A percentile compares a stretch with the other conserved stretches of the same genome.
Conservation (phyloP, 1,140 invertebrate species). For the Drepana arcuata region DNA sequence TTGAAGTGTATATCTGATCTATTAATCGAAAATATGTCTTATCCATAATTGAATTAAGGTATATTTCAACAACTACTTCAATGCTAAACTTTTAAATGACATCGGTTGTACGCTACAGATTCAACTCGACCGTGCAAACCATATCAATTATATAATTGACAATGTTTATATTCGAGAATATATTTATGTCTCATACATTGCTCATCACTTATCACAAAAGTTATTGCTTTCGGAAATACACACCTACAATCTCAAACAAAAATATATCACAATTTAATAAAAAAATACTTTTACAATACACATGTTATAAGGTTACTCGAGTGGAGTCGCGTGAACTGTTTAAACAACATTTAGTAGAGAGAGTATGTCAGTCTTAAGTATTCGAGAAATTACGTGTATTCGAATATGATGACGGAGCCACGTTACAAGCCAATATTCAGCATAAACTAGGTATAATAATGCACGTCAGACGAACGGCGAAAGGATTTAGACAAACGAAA, state of each 20-base stretch:
- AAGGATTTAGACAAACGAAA: constrained; percentile 38
- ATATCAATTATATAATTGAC: constrained; percentile 49
- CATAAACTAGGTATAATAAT: constrained; percentile 64
- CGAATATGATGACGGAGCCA: constrained; percentile 22
- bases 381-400: constrained; percentile 28
- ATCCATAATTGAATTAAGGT: too few species aligned
- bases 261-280: constrained; percentile 59
- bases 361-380: constrained; percentile 44
- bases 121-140: constrained; percentile 13
- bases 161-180: constrained; percentile 44
- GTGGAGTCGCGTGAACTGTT: constrained; percentile 14
- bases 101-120: too few species aligned
- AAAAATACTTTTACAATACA: constrained; percentile 28
- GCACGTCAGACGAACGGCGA: constrained; percentile 8
- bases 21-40: too few species aligned
- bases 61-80: too few species aligned
- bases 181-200: constrained; percentile 41
- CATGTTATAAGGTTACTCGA: constrained; percentile 18
- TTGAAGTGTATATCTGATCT: too few species aligned
- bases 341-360: constrained; percentile 24
- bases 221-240: constrained; percentile 66
- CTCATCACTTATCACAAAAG: constrained; percentile 63
- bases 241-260: constrained; percentile 48
- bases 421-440: constrained; percentile 69
- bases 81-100: too few species aligned